Percentiles rank a stretch among this genome's conserved stretches.
Conservation (phyloP, 2,888 invertebrate genomes). For the Andrena hattorfiana region DNA sequence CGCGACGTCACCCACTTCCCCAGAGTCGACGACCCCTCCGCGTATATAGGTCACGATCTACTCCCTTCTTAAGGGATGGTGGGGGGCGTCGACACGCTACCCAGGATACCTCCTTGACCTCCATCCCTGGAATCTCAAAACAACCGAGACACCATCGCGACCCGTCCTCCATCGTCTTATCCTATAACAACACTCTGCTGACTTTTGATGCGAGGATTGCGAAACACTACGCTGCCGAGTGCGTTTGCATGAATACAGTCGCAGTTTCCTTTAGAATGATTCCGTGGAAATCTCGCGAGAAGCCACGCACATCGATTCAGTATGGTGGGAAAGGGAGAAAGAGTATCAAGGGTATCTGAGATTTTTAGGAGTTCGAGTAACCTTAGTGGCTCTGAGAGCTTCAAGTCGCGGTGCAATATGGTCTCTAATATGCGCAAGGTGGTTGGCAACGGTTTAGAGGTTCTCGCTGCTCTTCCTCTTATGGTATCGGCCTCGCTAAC, state of each 20-base stretch:
- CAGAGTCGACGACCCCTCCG: slow-evolving; percentile 37
- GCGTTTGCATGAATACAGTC: neutral
- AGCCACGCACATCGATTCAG: neutral
- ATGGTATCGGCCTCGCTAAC: slow-evolving; percentile 50
- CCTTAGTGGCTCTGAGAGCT: neutral
- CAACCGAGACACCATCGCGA: slow-evolving; percentile 51
- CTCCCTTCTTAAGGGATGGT: slow-evolving; percentile 33
- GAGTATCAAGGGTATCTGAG: neutral
- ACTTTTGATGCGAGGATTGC: slow-evolving; percentile 32
- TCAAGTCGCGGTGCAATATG: slow-evolving; percentile 15
- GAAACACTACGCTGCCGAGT: neutral
- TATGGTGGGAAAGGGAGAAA: neutral
- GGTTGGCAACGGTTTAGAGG: slow-evolving; percentile 21
- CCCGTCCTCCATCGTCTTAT: neutral
- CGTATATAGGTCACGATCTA: slow-evolving; percentile 71
- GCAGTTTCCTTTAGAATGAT: neutral
- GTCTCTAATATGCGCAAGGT: slow-evolving; percentile 26
- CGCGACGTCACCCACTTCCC: slow-evolving; percentile 16
- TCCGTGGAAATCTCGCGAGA: slow-evolving; percentile 5
- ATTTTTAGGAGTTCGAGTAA: neutral
- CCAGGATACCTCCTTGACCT: slow-evolving; percentile 67
- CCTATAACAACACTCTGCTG: slow-evolving; percentile 1
- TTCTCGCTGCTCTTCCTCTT: slow-evolving; percentile 1
- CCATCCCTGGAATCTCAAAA: slow-evolving; percentile 66
- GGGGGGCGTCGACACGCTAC: slow-evolving; percentile 36